Evolutionary conservation across 2,113 vertebrate species (phyloP), one percentile per base, ranked within the genome.

Genomic region (Fulica atra): DNA sequence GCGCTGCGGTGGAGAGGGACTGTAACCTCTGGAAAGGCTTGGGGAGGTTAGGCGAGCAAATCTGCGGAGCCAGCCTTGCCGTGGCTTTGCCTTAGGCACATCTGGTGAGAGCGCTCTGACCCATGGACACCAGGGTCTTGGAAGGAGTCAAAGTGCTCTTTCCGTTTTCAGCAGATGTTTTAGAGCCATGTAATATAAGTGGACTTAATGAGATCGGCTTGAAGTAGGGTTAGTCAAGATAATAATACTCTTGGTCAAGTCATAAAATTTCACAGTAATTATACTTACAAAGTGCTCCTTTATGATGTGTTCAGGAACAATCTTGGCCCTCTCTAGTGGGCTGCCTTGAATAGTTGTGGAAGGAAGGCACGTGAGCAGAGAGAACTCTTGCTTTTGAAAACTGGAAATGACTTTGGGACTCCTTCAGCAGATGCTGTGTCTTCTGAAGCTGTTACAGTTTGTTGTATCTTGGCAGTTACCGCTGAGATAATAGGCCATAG

Each of bases 401-500:
- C 46, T 82, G 59, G 18, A 24, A 70, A 44, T 92, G 0, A 59
- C 53, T 92, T 73, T 40, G 65, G 89, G n/a, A 46, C 57, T 87
- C 56, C 60, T 90, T 83, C 79, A 74, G 82, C 79, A 65, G 59
- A 56, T 51, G 63, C 80, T 95, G 63, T 13, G 59, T 70, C 79
- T 88, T 86, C 63, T 77, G 89, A 80, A 89, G 51, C 78, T 31
- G 36, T 66, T 86, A 48, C 12, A 35, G 33, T 88, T 85, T 74
- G 40, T 88, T 63, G 17, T 73, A 20, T 68, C 60, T 77, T 73
- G 87, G 71, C 74, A 80, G 54, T 87, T 42, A 12, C 66, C 69
- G 85, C 88, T 78, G 89, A 93, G 85, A 78, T 92, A 89, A 86
- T 77, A 78, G 88, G 63, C 89, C 54, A 5, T 54, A 57, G 63